phyloP scores from a whole-genome alignment of 2,797 vertebrate species.

The Diplodus sargus region DNA sequence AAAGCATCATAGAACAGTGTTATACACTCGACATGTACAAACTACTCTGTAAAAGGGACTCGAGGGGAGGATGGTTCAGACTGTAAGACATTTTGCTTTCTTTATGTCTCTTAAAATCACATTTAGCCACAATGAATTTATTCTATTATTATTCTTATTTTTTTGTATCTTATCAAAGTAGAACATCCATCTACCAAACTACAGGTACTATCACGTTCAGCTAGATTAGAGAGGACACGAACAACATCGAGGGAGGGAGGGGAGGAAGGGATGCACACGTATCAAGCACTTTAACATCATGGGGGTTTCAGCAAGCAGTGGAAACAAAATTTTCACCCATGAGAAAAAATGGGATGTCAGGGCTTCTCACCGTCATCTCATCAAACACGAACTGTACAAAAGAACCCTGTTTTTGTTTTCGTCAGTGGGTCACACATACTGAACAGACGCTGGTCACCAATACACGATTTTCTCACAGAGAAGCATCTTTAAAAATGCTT shows the following conservation, averaged over 20 bases:
- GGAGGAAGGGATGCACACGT: constrained; percentile 72
- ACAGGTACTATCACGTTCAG: constrained; percentile 91
- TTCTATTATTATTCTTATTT: constrained; percentile 81
- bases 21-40: constrained; percentile 87
- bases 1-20: constrained; percentile 85
- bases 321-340: constrained; percentile 56
- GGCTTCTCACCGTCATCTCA: constrained; percentile 58
- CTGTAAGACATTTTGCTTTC: constrained; percentile 78
- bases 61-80: constrained; percentile 54
- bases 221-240: constrained; percentile 86
- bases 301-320: constrained; percentile 77
- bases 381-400: constrained; percentile 78
- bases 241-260: constrained; percentile 86
- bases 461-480: constrained; percentile 37
- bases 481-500: constrained; percentile 47
- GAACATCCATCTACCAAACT: constrained; percentile 95
- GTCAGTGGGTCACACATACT: constrained; percentile 33
- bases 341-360: constrained; percentile 67
- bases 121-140: constrained; percentile 85
- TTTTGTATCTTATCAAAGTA: constrained; percentile 80
- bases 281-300: constrained; percentile 81
- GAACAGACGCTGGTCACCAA: constrained; percentile 54
- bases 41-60: constrained; percentile 83
- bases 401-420: constrained; percentile 62
- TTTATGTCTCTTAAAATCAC: constrained; percentile 78